A percentile compares a stretch with the other conserved stretches of the same genome.
Evolutionary conservation across 2,888 invertebrate genomes (phyloP).

Genomic region (Emesis russula): DNA sequence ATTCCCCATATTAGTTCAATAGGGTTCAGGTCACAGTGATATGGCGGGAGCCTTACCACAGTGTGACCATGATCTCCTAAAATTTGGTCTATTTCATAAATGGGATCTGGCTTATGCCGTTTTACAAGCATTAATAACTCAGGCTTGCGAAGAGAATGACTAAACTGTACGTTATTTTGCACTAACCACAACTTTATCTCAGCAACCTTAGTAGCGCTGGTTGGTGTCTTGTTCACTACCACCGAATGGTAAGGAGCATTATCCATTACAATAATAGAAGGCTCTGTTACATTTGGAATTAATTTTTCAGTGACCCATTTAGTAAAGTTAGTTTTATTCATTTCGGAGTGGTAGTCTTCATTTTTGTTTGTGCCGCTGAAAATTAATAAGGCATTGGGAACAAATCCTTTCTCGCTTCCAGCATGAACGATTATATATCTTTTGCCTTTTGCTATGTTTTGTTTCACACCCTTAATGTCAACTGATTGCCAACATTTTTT

Average conservation of each 20-base stretch:
- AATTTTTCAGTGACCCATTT: slow-evolving; percentile 57
- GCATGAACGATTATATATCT: slow-evolving; percentile 80
- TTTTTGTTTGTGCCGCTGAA: slow-evolving; percentile 78
- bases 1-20: slow-evolving; percentile 79
- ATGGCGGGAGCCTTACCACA: neutral
- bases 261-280: slow-evolving; percentile 57
- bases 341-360: slow-evolving; percentile 83
- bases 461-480: neutral
- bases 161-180: slow-evolving; percentile 82
- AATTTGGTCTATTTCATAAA: slow-evolving; percentile 78
- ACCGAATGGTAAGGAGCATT: too few species aligned
- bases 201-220: slow-evolving; percentile 32
- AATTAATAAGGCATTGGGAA: slow-evolving; percentile 77
- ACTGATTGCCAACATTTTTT: slow-evolving; percentile 6
- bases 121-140: slow-evolving; percentile 71
- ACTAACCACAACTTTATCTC: slow-evolving; percentile 82
- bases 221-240: too few species aligned
- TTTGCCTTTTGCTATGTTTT: slow-evolving; percentile 74
- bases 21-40: slow-evolving; percentile 78
- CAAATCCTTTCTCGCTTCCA: slow-evolving; percentile 81
- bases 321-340: slow-evolving; percentile 75
- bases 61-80: slow-evolving; percentile 47
- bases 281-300: slow-evolving; percentile 64
- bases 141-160: slow-evolving; percentile 69
- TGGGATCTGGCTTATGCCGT: slow-evolving; percentile 74